Base-by-base conservation (phyloP, 2,888 invertebrate genomes). In the Latheticus oryzae region DNA sequence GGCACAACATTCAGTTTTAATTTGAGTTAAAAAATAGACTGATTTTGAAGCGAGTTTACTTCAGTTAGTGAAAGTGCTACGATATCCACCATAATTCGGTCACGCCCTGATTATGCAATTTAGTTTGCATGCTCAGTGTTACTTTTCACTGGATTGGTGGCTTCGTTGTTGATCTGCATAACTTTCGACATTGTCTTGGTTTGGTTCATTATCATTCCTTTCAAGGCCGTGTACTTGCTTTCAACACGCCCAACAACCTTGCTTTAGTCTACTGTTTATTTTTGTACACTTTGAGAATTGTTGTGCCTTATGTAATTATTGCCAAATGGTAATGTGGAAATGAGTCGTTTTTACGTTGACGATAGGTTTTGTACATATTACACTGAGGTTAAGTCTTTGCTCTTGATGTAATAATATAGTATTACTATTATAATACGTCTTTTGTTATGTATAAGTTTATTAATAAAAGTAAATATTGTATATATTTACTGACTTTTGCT, bases 1-100 rank as follows among this genome's bases (percentile, higher is more conserved):
- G 88, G 52, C 86, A 86, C 75, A 85, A 85, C 73, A 84, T 87
- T 70, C 84, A 85, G 74, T 85, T 83, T 76, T 86, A 84, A 12
- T 15, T 42, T 17, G 38, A 32, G 17, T 47, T 67, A 5, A 58
- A 69, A 65, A 67, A 57, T 50, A 58, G 57, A 60, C 51, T 58
- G 55, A 57, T 38, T 23, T 5, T 53, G 21, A 35, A 30, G 17
- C 40, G 40, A 57, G 52, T 17, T 16, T 5, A 16, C 21, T 38
- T 24, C 32, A 62, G 68, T 60, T 43, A 62, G 72, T 70, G 72
- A 72, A 72, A 71, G 72, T 70, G 61, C 59, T 61, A 60, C 62
- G 59, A 19, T 37, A 37, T 37, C 35, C 63, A 59, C 60, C 63
- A 50, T 55, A 64, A 35, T 23, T 19, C 60, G 55, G 64, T 64